Conservation (phyloP, 2,888 invertebrate species). For the Acrobasis consociella region DNA sequence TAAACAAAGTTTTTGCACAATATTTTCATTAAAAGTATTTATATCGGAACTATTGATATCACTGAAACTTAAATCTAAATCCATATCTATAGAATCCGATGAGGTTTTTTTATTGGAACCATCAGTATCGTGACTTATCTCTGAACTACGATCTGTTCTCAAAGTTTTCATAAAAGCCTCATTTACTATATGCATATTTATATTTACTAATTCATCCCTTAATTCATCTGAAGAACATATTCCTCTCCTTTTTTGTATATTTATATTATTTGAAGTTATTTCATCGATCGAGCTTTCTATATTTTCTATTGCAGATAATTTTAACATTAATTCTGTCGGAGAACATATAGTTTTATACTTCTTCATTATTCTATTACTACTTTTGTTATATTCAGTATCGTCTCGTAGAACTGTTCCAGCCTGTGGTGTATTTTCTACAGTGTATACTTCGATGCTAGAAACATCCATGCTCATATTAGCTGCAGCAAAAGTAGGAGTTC, state of each 20-base stretch:
- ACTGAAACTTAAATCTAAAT: constrained; percentile 80
- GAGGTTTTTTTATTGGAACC: constrained; percentile 78
- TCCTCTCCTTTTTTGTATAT: constrained; percentile 80
- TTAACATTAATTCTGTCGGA: constrained; percentile 74
- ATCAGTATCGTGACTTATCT: constrained; percentile 74
- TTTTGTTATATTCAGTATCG: constrained; percentile 40
- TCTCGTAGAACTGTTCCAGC: constrained; percentile 46
- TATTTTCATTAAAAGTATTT: constrained; percentile 80
- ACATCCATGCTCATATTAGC: constrained; percentile 68
- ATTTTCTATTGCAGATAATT: constrained; percentile 66
- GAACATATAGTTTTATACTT: constrained; percentile 70
- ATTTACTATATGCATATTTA: constrained; percentile 60
- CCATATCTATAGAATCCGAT: constrained; percentile 79
- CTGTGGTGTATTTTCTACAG: constrained; percentile 76
- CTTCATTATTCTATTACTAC: constrained; percentile 44
- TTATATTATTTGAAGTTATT: constrained; percentile 68
- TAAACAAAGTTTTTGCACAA: constrained; percentile 78
- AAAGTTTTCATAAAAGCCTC: constrained; percentile 64
- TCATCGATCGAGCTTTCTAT: constrained; percentile 75
- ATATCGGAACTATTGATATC: constrained; percentile 81
- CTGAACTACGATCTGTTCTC: constrained; percentile 68
- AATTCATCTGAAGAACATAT: constrained; percentile 82
- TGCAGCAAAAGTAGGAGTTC: constrained; percentile 73
- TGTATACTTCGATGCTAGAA: constrained; percentile 75
- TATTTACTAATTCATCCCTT: constrained; percentile 64